Evolutionary conservation across 2,888 invertebrate genomes (phyloP).

Genomic region (Frankliniella fusca): DNA sequence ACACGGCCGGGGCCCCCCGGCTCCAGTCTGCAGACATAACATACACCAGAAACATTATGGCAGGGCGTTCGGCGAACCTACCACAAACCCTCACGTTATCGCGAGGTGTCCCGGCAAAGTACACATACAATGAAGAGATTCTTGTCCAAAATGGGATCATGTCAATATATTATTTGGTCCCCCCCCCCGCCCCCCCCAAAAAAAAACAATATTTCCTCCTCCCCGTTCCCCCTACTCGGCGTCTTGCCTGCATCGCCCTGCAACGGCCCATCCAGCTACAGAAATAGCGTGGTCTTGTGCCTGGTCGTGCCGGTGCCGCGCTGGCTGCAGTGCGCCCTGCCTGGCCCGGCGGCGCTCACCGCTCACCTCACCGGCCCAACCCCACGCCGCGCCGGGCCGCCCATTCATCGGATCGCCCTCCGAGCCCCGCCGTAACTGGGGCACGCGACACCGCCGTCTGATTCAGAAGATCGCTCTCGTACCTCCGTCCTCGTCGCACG

Average conservation of each 20-base stretch:
- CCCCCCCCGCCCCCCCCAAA: no score
- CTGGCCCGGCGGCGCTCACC: no score
- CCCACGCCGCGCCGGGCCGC: neutral
- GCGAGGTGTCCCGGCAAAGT: neutral
- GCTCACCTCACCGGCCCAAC: neutral
- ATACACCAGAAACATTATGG: neutral
- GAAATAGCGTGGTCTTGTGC: conserved; percentile 5
- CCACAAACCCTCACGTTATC: neutral
- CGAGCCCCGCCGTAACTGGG: no score
- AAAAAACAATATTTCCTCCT: no score
- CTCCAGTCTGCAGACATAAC: neutral
- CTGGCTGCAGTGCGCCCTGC: neutral
- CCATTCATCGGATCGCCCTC: no score
- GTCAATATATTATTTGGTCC: no score
- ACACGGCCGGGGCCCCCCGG: neutral
- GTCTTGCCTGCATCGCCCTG: neutral
- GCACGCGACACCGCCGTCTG: no score
- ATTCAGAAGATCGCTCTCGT: no score
- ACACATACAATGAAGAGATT: no score
- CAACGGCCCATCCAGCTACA: neutral
- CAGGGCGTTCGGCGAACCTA: neutral
- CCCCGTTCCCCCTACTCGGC: neutral
- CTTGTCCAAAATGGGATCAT: no score
- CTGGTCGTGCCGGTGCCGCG: neutral
- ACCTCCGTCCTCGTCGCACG: no score